phyloP scores from a whole-genome alignment of 2,797 vertebrate genomes.

The Brachymystax lenok region DNA sequence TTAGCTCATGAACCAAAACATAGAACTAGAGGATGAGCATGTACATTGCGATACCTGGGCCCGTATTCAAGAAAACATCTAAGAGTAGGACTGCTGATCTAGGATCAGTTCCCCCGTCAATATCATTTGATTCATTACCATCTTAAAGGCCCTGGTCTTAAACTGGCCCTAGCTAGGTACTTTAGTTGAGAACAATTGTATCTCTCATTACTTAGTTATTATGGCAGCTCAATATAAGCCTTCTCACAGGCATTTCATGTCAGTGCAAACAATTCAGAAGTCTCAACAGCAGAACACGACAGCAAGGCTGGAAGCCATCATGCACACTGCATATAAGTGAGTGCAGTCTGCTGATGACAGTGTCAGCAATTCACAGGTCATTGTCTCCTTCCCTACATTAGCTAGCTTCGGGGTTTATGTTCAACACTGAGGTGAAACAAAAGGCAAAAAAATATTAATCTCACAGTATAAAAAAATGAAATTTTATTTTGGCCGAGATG shows the following conservation, averaged over 20 bases:
- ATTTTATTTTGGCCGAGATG: slow-evolving; percentile 17
- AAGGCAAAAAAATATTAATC: not conserved
- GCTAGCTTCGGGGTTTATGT: not conserved
- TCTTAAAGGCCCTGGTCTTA: not conserved
- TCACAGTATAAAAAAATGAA: slow-evolving; percentile 17
- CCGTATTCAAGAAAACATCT: not conserved
- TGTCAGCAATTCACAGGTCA: slow-evolving; percentile 33
- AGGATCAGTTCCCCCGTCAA: not conserved
- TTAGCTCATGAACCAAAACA: not conserved
- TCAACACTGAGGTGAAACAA: not conserved
- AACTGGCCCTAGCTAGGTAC: slow-evolving; percentile 33
- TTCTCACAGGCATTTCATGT: slow-evolving; percentile 7
- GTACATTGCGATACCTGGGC: not conserved
- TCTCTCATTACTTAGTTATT: not conserved
- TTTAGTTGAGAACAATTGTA: slow-evolving; percentile 11
- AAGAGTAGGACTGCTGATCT: not conserved
- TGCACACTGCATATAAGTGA: not conserved
- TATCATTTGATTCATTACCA: not conserved
- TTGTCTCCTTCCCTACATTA: slow-evolving; percentile 29
- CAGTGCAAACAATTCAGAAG: slow-evolving; percentile 27
- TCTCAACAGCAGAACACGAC: not conserved
- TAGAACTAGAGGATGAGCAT: not conserved
- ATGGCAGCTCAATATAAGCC: slow-evolving; percentile 4
- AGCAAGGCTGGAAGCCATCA: not conserved
- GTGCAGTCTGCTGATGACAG: not conserved